Evolutionary conservation across 2,113 vertebrate genomes (phyloP).

Genomic region (Tichodroma muraria): DNA sequence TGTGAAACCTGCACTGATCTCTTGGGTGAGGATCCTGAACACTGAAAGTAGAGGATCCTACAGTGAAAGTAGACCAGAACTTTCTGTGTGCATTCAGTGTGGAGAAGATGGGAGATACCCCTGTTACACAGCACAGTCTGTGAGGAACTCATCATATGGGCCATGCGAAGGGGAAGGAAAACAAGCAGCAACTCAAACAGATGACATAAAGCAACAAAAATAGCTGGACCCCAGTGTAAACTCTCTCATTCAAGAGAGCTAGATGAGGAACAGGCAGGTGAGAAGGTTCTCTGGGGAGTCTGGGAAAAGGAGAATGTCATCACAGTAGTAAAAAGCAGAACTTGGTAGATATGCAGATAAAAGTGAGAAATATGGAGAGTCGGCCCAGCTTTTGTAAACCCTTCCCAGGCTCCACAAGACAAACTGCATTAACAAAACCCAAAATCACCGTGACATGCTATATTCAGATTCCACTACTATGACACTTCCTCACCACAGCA

Average conservation of each 20-base stretch:
- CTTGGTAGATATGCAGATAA: not conserved
- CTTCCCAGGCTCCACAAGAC: not conserved
- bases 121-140: not conserved
- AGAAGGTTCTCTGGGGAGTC: not conserved
- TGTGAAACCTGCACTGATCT: not conserved
- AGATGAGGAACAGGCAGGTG: not conserved
- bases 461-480: not conserved
- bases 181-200: not conserved
- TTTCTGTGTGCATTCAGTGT: rapidly evolving
- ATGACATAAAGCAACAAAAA: not conserved
- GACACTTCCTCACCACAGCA: not conserved
- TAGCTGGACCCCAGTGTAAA: not conserved
- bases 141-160: not conserved
- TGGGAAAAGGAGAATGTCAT: not conserved
- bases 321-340: not conserved
- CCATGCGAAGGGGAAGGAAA: not conserved
- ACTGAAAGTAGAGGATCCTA: too few species aligned
- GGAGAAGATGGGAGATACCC: not conserved
- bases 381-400: not conserved
- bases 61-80: not conserved
- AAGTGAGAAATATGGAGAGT: not conserved
- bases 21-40: not conserved
- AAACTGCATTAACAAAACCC: not conserved
- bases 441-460: not conserved
- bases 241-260: not conserved